Percentiles rank a stretch among this genome's conserved stretches.
Conservation (phyloP, 2,888 invertebrate genomes). For the Philereme transversata region DNA sequence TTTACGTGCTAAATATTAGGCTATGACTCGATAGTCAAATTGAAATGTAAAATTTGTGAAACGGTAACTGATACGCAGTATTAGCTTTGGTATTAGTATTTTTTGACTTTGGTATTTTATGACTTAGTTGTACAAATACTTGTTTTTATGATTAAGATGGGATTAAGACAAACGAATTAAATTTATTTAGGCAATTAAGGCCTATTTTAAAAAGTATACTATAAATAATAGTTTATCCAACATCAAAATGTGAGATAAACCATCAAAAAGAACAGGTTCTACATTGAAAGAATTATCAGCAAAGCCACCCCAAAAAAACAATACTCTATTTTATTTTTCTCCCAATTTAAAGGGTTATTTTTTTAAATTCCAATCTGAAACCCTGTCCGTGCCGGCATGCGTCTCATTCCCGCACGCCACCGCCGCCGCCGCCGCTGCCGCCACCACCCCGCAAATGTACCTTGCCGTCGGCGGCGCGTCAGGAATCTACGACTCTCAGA, state of each 20-base stretch:
- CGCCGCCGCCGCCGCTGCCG: conserved; percentile 25
- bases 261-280: neutral
- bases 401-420: conserved; percentile 37
- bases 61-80: neutral
- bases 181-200: neutral
- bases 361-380: conserved; percentile 26
- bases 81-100: no score
- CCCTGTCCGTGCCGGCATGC: conserved; percentile 55
- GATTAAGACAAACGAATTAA: neutral
- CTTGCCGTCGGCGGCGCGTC: conserved; percentile 37
- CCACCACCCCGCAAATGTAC: conserved; percentile 60
- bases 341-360: conserved; percentile 26
- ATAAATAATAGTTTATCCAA: no score
- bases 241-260: no score
- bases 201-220: no score
- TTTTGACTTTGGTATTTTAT: no score
- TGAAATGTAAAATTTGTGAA: neutral
- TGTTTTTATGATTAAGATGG: no score
- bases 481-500: conserved; percentile 38
- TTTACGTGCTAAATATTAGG: conserved; percentile 21
- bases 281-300: neutral
- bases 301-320: conserved; percentile 11
- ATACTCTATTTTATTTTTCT: conserved; percentile 7
- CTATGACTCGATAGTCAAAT: conserved; percentile 4
- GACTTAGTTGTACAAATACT: no score